Evolutionary conservation across 2,888 invertebrate genomes (phyloP).

Genomic region (Lypha dubia): DNA sequence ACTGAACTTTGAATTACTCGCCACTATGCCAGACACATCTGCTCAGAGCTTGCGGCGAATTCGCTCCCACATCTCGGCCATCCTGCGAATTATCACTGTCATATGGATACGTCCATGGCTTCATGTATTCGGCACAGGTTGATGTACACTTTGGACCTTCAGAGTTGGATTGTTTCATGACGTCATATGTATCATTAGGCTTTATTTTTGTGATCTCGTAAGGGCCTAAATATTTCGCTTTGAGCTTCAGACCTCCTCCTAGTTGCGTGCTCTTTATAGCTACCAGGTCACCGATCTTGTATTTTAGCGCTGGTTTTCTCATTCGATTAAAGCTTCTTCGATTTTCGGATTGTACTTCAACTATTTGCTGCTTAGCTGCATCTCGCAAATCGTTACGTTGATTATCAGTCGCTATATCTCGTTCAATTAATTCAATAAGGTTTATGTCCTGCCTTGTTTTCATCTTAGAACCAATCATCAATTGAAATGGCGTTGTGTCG

Average conservation of each 20-base stretch:
- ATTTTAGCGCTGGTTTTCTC: slow-evolving; percentile 20
- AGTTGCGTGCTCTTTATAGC: slow-evolving; percentile 56
- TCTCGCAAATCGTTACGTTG: too few species aligned
- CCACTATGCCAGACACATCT: too few species aligned
- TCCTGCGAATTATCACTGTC: slow-evolving; percentile 15
- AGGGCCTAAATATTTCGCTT: slow-evolving; percentile 13
- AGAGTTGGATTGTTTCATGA: neutral
- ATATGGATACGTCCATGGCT: neutral
- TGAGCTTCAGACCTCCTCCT: slow-evolving; percentile 39
- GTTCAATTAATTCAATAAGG: too few species aligned
- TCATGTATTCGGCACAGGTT: slow-evolving; percentile 3
- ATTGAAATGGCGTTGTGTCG: too few species aligned
- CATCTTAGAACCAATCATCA: too few species aligned
- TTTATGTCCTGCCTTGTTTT: too few species aligned
- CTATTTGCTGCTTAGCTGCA: neutral
- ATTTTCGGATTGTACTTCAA: slow-evolving; percentile 45
- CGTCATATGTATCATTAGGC: slow-evolving; percentile 46
- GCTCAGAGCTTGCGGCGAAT: neutral
- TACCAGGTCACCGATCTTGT: slow-evolving; percentile 29
- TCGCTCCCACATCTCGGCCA: slow-evolving; percentile 46
- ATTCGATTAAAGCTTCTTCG: neutral
- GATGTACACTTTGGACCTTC: neutral
- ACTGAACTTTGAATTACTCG: too few species aligned
- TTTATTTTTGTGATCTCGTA: slow-evolving; percentile 35
- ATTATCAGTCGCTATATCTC: too few species aligned